These are phyloP conservation scores for Drosophila tropicalis DNA, from an alignment of 1,140 invertebrate genomes.

Conservation along the genomic window DNA sequence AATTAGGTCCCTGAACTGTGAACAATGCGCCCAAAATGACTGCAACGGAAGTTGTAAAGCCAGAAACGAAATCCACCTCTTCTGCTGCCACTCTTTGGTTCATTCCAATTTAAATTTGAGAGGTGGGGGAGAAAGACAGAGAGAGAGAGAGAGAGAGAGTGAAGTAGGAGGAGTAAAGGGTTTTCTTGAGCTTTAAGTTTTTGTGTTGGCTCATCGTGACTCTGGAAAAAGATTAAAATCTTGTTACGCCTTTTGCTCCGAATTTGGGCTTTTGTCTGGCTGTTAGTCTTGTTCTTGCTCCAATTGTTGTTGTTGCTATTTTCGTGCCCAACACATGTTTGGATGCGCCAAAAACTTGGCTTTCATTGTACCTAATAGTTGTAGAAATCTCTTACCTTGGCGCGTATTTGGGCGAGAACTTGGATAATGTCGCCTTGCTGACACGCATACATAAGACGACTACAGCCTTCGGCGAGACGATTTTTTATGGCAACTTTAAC, in stretches of 20 bases:
- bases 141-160: background rate
- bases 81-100: background rate
- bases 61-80: slow-evolving; percentile 19
- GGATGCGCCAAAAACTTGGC: slow-evolving; percentile 17
- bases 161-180: slow-evolving; percentile 42
- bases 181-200: slow-evolving; percentile 57
- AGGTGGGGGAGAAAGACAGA: too few species aligned
- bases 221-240: slow-evolving; percentile 76
- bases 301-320: slow-evolving; percentile 28
- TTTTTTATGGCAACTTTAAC: slow-evolving; percentile 51
- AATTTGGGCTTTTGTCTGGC: slow-evolving; percentile 38
- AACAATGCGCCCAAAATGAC: slow-evolving; percentile 75
- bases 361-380: background rate
- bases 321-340: slow-evolving; percentile 40
- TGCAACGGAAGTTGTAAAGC: slow-evolving; percentile 71
- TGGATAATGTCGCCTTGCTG: slow-evolving; percentile 88
- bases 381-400: slow-evolving; percentile 76
- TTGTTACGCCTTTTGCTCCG: slow-evolving; percentile 66
- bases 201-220: slow-evolving; percentile 73
- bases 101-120: slow-evolving; percentile 10
- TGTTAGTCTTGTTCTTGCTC: slow-evolving; percentile 38
- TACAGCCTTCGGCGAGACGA: slow-evolving; percentile 85
- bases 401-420: slow-evolving; percentile 84
- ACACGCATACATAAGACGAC: slow-evolving; percentile 94
- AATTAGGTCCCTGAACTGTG: slow-evolving; percentile 72